Base-by-base conservation (phyloP, 2,113 vertebrate species). In the Elgaria multicarinata region DNA sequence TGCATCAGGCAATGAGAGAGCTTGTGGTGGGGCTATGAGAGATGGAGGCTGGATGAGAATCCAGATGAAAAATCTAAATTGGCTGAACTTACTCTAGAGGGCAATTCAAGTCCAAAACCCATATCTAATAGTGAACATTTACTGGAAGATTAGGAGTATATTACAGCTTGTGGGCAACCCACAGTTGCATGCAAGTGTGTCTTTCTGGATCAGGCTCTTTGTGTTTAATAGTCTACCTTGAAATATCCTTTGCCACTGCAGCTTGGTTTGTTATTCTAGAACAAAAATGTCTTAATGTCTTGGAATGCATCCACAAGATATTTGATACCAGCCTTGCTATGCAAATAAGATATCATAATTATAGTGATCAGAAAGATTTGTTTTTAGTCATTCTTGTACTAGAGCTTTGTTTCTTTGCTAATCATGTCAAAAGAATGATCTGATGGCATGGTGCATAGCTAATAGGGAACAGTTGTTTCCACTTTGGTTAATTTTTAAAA, bases 361-460 rank as follows among this genome's bases (percentile, higher is more conserved):
- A 88, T 39, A 91, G 79, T 92, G 46, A 92, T 91, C 71, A 91
- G 85, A 88, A 69, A 88, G 39, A 77, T 76, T 85, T 82, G n/a
- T 78, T 92, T 92, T 80, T 67, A 78, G n/a, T 86, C 87, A 78
- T 91, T 39, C 76, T 64, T 3, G 22, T 74, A 46, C 31, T 7
- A 76, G 46, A 86, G 8, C 44, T 83, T 93, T 81, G 55, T 74
- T 50, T 90, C 55, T 75, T 75, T 86, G 77, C 8, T 91, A 87
- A 81, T 91, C 1, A 28, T 66, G 46, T 90, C 64, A 92, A 76
- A 95, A 94, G 76, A 90, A 85, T 80, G 91, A 93, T 67, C 53
- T 4, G 3, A 76, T 89, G 58, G 91, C 79, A 58, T 89, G 66
- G 16, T 66, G 1, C 89, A 58, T 46, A 84, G 85, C 58, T 66